These are phyloP conservation scores for Orcinus orca DNA, from an alignment of 2,113 vertebrate species.

Conservation along the genomic window DNA sequence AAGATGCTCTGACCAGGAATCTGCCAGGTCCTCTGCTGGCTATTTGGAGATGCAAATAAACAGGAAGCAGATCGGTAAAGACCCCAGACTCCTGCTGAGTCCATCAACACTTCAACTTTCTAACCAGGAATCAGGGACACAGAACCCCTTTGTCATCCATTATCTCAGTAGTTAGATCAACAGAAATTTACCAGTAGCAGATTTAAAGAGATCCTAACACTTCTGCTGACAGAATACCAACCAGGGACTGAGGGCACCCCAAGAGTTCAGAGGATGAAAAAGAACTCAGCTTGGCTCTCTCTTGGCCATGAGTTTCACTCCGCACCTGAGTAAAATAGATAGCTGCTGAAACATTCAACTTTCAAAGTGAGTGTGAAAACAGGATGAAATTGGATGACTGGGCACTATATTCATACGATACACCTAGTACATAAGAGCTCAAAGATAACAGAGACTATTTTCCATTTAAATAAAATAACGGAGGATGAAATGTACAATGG, in stretches of 20 bases:
- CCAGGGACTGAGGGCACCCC: neutral
- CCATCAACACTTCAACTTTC: neutral
- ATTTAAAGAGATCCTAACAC: neutral
- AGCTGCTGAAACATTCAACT: neutral
- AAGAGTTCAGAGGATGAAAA: neutral
- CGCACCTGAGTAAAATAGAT: neutral
- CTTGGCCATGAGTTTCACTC: neutral
- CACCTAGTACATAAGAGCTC: neutral
- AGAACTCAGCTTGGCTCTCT: neutral
- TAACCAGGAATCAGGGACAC: neutral
- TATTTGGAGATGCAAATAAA: neutral
- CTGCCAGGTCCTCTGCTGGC: neutral
- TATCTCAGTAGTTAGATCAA: neutral
- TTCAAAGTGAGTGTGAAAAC: neutral
- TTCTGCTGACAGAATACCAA: neutral
- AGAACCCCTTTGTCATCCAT: neutral
- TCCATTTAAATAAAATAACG: conserved; percentile 41
- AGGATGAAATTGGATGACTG: neutral
- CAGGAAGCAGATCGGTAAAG: neutral
- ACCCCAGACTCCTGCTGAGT: neutral
- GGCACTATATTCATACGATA: neutral
- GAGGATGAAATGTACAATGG: neutral
- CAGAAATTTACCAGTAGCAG: neutral
- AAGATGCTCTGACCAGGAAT: neutral
- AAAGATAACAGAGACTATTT: neutral